Conservation (phyloP, 2,113 vertebrate species). For the Rhynchomys soricoides region DNA sequence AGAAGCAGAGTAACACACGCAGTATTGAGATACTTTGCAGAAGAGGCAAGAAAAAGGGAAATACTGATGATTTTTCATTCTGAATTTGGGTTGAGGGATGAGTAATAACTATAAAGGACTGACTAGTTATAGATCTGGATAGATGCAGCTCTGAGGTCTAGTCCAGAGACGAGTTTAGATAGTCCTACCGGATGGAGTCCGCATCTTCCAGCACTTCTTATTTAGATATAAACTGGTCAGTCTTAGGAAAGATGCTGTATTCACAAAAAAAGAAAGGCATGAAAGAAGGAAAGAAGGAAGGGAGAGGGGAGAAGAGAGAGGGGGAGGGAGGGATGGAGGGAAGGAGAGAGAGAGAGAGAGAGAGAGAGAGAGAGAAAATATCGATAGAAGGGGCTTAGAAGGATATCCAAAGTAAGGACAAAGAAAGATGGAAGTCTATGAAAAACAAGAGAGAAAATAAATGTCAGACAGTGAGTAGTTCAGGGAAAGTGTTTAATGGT, state of each 20-base stretch:
- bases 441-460: background rate
- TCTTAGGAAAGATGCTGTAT: constrained; percentile 1
- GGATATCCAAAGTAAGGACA: background rate
- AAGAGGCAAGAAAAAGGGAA: background rate
- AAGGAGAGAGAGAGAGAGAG: no score
- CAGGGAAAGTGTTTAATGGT: background rate
- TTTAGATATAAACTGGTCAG: background rate
- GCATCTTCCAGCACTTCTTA: constrained; percentile 20
- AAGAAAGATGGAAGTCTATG: background rate
- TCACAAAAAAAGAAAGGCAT: background rate
- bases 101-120: background rate
- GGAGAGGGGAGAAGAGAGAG: background rate
- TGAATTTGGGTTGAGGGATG: background rate
- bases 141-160: background rate
- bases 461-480: background rate
- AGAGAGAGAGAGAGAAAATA: background rate
- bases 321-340: rapidly evolving
- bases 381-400: background rate
- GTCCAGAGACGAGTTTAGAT: background rate
- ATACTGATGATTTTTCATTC: background rate
- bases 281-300: no score
- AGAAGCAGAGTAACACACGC: background rate
- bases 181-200: background rate
- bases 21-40: background rate
- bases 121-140: background rate